Evolutionary conservation across 2,797 vertebrate genomes (phyloP).

Genomic region (Phoxinus dragarum): DNA sequence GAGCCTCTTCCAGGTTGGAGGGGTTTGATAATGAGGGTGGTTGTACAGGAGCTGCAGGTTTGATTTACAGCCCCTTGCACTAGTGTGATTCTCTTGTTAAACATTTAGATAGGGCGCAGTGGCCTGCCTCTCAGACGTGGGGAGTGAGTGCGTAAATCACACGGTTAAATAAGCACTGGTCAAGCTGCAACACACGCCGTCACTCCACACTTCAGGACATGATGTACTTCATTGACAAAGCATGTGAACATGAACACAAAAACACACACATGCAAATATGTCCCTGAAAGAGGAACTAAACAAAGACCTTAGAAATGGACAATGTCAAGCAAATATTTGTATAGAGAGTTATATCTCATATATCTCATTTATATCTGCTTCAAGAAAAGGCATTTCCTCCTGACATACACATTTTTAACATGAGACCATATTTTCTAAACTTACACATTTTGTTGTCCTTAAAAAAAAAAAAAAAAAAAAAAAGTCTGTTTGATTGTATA

Average conservation of each 20-base stretch:
- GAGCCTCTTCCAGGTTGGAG: slow-evolving; percentile 27
- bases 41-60: slow-evolving; percentile 36
- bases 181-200: slow-evolving; percentile 61
- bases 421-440: neutral
- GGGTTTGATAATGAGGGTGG: slow-evolving; percentile 21
- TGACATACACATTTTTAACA: neutral
- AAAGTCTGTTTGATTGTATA: neutral
- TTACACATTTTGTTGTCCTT: neutral
- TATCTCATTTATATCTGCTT: neutral
- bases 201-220: slow-evolving; percentile 56
- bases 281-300: neutral
- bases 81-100: slow-evolving; percentile 59
- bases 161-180: slow-evolving; percentile 65
- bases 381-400: neutral
- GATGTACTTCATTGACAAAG: slow-evolving; percentile 64
- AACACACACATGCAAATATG: slow-evolving; percentile 26
- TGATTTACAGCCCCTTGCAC: slow-evolving; percentile 57
- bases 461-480: neutral
- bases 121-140: slow-evolving; percentile 56
- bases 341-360: neutral
- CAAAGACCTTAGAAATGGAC: neutral
- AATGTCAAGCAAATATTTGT: neutral
- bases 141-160: slow-evolving; percentile 74
- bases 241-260: slow-evolving; percentile 17
- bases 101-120: slow-evolving; percentile 61